A percentile compares a stretch with the other conserved stretches of the same genome.
These are phyloP conservation scores for Zaprionus vittiger DNA, from an alignment of 1,140 invertebrate species.

Conservation along the genomic window DNA sequence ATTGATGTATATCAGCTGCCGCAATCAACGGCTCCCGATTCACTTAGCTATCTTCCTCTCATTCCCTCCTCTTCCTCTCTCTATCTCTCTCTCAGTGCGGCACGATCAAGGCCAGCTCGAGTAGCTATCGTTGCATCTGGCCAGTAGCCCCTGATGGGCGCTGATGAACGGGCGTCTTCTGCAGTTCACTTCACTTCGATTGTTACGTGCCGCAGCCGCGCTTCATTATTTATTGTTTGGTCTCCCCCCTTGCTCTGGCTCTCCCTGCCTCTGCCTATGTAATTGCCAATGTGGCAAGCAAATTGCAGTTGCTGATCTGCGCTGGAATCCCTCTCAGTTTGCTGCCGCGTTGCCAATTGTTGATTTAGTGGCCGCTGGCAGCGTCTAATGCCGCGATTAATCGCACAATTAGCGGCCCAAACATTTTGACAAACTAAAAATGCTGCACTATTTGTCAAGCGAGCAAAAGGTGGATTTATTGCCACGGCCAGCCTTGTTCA, in stretches of 20 bases:
- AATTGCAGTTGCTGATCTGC: conserved; percentile 44
- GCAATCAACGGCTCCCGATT: conserved; percentile 49
- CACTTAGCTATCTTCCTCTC: conserved; percentile 2
- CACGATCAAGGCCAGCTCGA: conserved; percentile 48
- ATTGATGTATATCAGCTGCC: conserved; percentile 47
- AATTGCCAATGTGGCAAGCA: conserved; percentile 54
- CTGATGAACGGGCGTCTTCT: conserved; percentile 51
- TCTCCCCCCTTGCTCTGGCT: background rate
- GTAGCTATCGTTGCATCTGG: conserved; percentile 6
- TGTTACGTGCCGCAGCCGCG: conserved; percentile 49
- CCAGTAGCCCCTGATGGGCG: conserved; percentile 39
- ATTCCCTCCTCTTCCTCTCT: background rate
- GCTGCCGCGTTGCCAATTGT: conserved; percentile 65
- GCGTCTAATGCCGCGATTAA: conserved; percentile 63
- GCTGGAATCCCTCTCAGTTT: conserved; percentile 10
- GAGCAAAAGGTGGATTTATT: conserved; percentile 10
- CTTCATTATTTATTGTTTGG: conserved; percentile 55
- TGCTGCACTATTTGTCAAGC: conserved; percentile 58
- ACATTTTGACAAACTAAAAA: conserved; percentile 72
- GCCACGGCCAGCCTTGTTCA: background rate
- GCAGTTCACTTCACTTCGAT: conserved; percentile 32
- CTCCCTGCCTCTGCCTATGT: conserved; percentile 14
- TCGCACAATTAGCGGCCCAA: conserved; percentile 71
- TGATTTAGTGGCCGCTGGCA: conserved; percentile 64
- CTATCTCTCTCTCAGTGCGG: conserved; percentile 22